These are phyloP conservation scores for Osmoderma eremita DNA, from an alignment of 2,888 invertebrate species.

Conservation along the genomic window DNA sequence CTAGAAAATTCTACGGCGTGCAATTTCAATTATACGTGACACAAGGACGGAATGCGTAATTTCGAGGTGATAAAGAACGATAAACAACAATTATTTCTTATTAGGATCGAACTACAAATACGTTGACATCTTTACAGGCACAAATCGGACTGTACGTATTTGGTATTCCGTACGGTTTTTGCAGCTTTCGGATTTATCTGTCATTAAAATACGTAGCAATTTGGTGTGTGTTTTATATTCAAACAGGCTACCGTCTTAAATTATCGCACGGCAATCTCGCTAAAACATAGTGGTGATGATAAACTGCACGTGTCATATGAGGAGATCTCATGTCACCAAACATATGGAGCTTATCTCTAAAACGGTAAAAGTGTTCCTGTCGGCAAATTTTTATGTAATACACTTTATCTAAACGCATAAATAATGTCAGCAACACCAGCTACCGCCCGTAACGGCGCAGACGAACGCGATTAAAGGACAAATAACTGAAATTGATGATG, in stretches of 20 bases:
- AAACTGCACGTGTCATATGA: slow-evolving; percentile 46
- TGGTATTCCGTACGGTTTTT: no score
- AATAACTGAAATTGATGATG: no score
- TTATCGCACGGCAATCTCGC: slow-evolving; percentile 45
- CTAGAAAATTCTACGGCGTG: no score
- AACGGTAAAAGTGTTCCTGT: slow-evolving; percentile 36
- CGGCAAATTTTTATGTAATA: slow-evolving; percentile 39
- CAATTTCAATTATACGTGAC: slow-evolving; percentile 46
- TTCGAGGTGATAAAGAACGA: slow-evolving; percentile 44
- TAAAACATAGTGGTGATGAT: slow-evolving; percentile 46
- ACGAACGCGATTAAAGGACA: no score
- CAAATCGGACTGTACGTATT: not conserved
- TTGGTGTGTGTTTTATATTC: no score
- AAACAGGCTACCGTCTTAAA: slow-evolving; percentile 5
- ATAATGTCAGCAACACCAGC: slow-evolving; percentile 2
- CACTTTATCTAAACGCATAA: slow-evolving; percentile 17
- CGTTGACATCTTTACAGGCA: slow-evolving; percentile 14
- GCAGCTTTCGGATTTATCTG: no score
- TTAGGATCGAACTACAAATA: slow-evolving; percentile 46
- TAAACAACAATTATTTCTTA: slow-evolving; percentile 53
- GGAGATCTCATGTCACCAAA: slow-evolving; percentile 44
- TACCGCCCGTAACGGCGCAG: not conserved
- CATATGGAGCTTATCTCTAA: slow-evolving; percentile 49
- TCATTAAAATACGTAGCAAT: no score
- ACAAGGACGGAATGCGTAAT: slow-evolving; percentile 48